Evolutionary conservation across 1,140 invertebrate genomes (phyloP).

Genomic region (Drosophila bocki): DNA sequence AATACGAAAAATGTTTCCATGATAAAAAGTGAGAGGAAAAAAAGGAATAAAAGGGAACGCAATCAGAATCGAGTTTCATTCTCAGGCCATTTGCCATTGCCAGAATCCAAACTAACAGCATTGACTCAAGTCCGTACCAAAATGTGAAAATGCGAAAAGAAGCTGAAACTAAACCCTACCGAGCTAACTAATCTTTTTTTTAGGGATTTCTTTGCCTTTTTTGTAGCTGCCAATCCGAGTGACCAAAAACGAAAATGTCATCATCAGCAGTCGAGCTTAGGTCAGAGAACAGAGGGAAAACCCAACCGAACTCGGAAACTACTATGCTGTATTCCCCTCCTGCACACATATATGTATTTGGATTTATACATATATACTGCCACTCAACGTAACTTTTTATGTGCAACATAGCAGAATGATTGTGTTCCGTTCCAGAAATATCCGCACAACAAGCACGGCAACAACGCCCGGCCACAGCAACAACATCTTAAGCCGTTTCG

Average conservation of each 20-base stretch:
- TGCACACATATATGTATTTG: not conserved
- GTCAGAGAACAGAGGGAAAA: conserved; percentile 34
- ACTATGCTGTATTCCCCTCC: not conserved
- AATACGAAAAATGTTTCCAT: conserved; percentile 44
- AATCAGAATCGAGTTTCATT: conserved; percentile 71
- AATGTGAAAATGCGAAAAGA: conserved; percentile 50
- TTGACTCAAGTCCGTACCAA: conserved; percentile 47
- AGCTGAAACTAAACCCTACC: conserved; percentile 32
- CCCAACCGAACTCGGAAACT: conserved; percentile 29
- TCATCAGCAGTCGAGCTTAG: conserved; percentile 78
- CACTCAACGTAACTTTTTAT: conserved; percentile 83
- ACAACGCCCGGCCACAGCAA: conserved; percentile 54
- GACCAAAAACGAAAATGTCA: conserved; percentile 80
- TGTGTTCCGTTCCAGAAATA: conserved; percentile 82
- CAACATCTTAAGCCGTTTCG: conserved; percentile 80
- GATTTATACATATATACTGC: conserved; percentile 59
- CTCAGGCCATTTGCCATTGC: conserved; percentile 46
- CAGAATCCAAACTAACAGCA: conserved; percentile 57
- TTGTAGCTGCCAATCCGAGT: conserved; percentile 59
- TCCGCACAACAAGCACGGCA: conserved; percentile 76
- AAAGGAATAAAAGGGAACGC: conserved; percentile 12
- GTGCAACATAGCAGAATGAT: conserved; percentile 83
- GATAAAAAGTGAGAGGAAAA: conserved; percentile 31
- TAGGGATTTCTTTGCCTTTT: conserved; percentile 47
- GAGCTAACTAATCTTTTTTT: conserved; percentile 82